phyloP scores from a whole-genome alignment of 2,797 vertebrate genomes.

The Sebastes itinus region DNA sequence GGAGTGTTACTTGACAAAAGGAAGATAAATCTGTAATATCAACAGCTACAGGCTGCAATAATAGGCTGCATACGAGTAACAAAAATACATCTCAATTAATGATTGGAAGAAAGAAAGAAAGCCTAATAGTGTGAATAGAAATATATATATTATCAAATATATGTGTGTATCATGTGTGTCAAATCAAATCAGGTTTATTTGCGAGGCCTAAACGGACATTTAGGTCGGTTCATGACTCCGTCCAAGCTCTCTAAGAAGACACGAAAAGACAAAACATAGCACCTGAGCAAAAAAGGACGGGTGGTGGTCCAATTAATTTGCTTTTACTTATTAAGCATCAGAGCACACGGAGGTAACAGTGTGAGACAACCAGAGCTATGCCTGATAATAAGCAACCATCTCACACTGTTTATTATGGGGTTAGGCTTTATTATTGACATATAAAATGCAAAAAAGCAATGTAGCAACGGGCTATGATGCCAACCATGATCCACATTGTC shows the following conservation, averaged over 20 bases:
- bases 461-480: accelerated
- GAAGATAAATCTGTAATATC: not conserved
- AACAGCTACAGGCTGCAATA: not conserved
- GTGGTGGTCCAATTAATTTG: not conserved
- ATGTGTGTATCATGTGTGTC: not conserved
- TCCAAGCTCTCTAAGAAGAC: not conserved
- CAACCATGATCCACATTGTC: not conserved
- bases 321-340: not conserved
- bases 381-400: not conserved
- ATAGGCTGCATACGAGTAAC: not conserved
- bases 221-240: not conserved
- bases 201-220: not conserved
- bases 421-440: not conserved
- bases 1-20: not conserved
- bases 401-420: not conserved
- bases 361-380: not conserved
- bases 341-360: not conserved
- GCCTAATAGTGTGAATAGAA: not conserved
- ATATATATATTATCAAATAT: not conserved
- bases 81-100: not conserved
- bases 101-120: not conserved
- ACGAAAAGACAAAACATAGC: not conserved
- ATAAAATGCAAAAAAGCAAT: not conserved
- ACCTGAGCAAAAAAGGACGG: not conserved
- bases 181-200: not conserved